phyloP scores from a whole-genome alignment of 2,888 invertebrate species.

The Galerucella calmariensis region DNA sequence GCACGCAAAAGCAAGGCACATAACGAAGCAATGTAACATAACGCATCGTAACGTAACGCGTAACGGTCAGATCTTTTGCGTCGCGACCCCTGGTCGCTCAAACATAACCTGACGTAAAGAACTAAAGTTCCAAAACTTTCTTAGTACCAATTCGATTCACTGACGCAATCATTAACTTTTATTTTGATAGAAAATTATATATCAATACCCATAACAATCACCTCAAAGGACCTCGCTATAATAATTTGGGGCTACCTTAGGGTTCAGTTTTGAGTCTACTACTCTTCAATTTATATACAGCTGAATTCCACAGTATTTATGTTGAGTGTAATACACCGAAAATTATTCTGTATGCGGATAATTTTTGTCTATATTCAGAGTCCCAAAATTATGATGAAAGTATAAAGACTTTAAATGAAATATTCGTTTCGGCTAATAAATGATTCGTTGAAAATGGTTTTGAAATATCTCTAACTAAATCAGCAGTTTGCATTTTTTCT shows the following conservation, averaged over 20 bases:
- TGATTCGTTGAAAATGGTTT: background rate
- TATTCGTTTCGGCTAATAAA: too few species aligned
- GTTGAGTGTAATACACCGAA: background rate
- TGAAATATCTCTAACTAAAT: background rate
- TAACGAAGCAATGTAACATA: too few species aligned
- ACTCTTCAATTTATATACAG: background rate
- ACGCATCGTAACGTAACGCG: too few species aligned
- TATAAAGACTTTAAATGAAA: too few species aligned
- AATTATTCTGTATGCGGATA: conserved; percentile 3
- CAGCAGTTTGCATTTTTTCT: background rate
- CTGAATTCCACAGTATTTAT: background rate
- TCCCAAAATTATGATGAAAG: too few species aligned
- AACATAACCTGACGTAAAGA: too few species aligned
- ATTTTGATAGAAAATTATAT: background rate
- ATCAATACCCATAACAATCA: conserved; percentile 12
- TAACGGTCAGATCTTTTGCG: too few species aligned
- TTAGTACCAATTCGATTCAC: background rate
- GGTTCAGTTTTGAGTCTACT: background rate
- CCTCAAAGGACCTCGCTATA: conserved; percentile 14
- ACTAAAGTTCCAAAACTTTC: too few species aligned
- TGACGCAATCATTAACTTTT: conserved; percentile 10
- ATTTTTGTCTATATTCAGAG: conserved; percentile 1
- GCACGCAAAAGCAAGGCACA: too few species aligned
- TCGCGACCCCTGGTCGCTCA: too few species aligned
- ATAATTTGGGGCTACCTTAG: conserved; percentile 11